Conservation (phyloP, 2,797 vertebrate genomes). For the Enteromius mattozi region DNA sequence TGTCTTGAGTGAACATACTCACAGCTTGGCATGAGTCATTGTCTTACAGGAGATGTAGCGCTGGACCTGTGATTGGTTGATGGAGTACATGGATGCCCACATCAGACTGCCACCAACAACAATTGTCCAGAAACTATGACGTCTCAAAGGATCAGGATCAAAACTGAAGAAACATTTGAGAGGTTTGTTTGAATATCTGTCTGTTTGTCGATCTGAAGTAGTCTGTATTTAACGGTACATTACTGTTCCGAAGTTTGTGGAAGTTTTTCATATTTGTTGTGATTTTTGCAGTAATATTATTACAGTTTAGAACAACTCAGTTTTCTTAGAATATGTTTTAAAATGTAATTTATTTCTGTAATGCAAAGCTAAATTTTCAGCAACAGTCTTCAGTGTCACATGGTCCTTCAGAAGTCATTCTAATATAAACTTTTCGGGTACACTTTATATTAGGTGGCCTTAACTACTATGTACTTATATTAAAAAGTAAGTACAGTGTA, state of each 20-base stretch:
- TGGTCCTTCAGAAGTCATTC: neutral
- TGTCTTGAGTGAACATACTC: slow-evolving; percentile 60
- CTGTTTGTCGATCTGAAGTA: neutral
- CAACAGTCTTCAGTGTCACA: neutral
- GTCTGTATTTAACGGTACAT: neutral
- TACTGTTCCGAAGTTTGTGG: neutral
- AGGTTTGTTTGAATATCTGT: neutral
- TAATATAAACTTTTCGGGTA: neutral
- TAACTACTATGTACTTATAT: too few relatives aligned
- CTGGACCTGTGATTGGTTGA: slow-evolving; percentile 87
- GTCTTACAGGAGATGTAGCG: slow-evolving; percentile 84
- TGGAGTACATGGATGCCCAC: slow-evolving; percentile 81
- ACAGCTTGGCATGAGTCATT: slow-evolving; percentile 81
- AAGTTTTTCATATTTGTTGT: neutral
- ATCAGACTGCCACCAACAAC: slow-evolving; percentile 80
- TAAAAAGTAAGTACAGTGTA: too few relatives aligned
- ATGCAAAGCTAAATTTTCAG: neutral
- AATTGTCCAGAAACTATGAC: slow-evolving; percentile 83
- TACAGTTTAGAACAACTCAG: too few relatives aligned
- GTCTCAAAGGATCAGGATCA: slow-evolving; percentile 79
- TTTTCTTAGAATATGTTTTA: too few relatives aligned
- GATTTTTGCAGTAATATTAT: too few relatives aligned
- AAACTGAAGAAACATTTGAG: slow-evolving; percentile 70
- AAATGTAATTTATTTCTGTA: too few relatives aligned
- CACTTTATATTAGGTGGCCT: too few relatives aligned